phyloP scores from a whole-genome alignment of 2,797 vertebrate genomes.

The Ambastaia sidthimunki region DNA sequence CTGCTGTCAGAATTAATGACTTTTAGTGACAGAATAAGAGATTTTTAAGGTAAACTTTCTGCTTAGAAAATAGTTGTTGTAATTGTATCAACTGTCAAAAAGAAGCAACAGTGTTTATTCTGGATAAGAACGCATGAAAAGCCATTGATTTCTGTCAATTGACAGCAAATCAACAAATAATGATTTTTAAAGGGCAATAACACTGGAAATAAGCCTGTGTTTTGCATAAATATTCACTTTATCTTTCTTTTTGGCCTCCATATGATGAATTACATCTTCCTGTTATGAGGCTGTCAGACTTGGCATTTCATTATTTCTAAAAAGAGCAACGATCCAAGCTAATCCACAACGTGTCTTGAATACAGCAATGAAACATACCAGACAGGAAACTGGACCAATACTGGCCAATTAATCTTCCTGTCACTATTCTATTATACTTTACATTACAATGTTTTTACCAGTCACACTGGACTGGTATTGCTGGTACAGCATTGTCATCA shows the following conservation, averaged over 20 bases:
- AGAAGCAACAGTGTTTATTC: too few species aligned
- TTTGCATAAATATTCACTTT: not conserved
- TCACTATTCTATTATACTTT: too few species aligned
- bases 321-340: not conserved
- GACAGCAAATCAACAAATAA: not conserved
- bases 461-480: too few species aligned
- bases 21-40: too few species aligned
- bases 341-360: conserved; percentile 16
- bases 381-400: not conserved
- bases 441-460: too few species aligned
- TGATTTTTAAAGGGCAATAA: not conserved
- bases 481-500: too few species aligned
- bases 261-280: conserved; percentile 22
- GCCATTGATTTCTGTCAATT: too few species aligned
- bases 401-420: not conserved
- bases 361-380: not conserved
- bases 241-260: conserved; percentile 6
- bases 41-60: too few species aligned
- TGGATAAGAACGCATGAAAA: too few species aligned
- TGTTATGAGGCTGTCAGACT: conserved; percentile 37
- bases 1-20: not conserved
- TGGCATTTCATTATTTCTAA: conserved; percentile 40
- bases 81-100: too few species aligned
- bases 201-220: not conserved
- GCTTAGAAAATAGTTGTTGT: too few species aligned